These are phyloP conservation scores for Nipponia nippon DNA, from an alignment of 2,113 vertebrate genomes.

Conservation along the genomic window DNA sequence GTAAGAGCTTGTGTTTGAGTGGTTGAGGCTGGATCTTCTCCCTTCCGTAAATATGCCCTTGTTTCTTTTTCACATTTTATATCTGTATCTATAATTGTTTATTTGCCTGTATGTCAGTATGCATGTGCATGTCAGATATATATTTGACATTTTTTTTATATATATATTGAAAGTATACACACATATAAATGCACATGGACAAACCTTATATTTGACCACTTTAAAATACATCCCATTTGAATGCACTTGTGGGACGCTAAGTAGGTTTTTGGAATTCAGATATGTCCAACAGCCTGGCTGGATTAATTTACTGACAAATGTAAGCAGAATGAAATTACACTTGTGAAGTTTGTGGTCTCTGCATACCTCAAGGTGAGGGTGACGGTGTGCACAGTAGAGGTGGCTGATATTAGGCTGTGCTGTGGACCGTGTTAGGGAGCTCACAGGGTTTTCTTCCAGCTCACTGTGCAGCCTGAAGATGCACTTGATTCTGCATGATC, in stretches of 20 bases:
- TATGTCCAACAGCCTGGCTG: not conserved
- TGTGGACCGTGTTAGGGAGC: not conserved
- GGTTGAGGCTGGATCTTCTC: not conserved
- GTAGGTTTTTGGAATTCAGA: not conserved
- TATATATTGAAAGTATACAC: not conserved
- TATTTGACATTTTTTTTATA: not conserved
- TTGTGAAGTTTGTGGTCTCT: not conserved
- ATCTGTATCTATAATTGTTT: not conserved
- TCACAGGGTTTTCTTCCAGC: not conserved
- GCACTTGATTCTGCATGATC: not conserved
- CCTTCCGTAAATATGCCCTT: not conserved
- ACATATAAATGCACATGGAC: accelerated
- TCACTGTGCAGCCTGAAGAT: not conserved
- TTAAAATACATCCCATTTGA: not conserved
- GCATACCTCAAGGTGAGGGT: not conserved
- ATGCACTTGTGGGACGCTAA: not conserved
- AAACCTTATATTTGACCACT: not conserved
- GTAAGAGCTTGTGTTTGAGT: not conserved
- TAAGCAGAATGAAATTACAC: not conserved
- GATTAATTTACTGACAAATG: not conserved
- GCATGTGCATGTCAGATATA: too few relatives aligned
- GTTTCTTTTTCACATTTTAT: not conserved
- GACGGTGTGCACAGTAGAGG: not conserved
- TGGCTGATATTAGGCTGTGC: not conserved
- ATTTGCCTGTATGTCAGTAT: not conserved